Conservation (phyloP, 2,113 vertebrate genomes). For the Piprites chloris region DNA sequence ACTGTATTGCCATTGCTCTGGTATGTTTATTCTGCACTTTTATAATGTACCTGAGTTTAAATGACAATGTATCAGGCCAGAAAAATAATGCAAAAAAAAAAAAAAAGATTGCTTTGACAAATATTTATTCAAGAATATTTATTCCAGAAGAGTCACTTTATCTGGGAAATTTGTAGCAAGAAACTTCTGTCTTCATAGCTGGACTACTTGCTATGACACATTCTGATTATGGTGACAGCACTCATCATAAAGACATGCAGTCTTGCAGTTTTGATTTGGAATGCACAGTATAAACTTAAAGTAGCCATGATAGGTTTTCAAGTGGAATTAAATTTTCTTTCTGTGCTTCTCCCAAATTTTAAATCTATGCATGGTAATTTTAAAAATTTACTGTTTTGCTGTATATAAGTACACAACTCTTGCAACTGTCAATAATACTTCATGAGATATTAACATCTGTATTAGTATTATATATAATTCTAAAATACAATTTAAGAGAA, state of each 20-base stretch:
- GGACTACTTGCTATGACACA: not conserved
- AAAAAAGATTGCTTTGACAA: not conserved
- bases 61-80: not conserved
- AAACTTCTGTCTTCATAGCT: not conserved
- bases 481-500: not conserved
- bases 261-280: not conserved
- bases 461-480: not conserved
- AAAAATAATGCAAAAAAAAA: not conserved
- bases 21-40: not conserved
- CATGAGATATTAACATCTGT: not conserved
- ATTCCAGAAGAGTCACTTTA: not conserved
- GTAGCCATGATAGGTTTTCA: not conserved
- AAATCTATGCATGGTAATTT: not conserved
- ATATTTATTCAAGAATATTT: not conserved
- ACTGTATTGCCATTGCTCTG: not conserved
- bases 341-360: not conserved
- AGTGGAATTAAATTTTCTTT: not conserved
- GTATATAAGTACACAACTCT: not conserved
- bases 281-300: not conserved
- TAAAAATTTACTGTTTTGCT: not conserved
- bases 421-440: not conserved
- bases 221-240: not conserved
- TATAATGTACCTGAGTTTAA: not conserved
- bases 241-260: not conserved
- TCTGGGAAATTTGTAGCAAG: not conserved